Conservation (phyloP, 2,113 vertebrate genomes). For the Misgurnus mizolepis region DNA sequence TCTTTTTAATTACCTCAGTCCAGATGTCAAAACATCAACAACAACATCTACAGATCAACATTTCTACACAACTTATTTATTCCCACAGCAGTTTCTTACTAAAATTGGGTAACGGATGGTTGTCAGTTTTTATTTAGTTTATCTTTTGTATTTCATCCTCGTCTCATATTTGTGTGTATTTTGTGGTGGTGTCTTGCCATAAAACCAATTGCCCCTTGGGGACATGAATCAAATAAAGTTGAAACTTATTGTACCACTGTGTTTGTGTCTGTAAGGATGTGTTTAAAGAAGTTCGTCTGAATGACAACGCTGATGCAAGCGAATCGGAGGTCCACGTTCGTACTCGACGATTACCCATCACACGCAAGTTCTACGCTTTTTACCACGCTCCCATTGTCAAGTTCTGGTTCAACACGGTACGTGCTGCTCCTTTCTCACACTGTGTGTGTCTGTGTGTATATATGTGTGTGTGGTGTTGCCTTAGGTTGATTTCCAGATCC, state of each 20-base stretch:
- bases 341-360: slow-evolving; percentile 90
- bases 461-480: slow-evolving; percentile 37
- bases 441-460: slow-evolving; percentile 19
- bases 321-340: slow-evolving; percentile 87
- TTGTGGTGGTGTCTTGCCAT: too few relatives aligned
- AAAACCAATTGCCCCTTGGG: too few relatives aligned
- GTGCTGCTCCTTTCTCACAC: slow-evolving; percentile 33
- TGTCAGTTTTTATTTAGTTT: too few relatives aligned
- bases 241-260: background rate
- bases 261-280: slow-evolving; percentile 81
- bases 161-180: too few relatives aligned
- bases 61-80: too few relatives aligned
- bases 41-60: too few relatives aligned
- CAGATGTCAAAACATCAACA: too few relatives aligned
- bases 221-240: too few relatives aligned
- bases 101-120: too few relatives aligned
- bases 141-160: too few relatives aligned
- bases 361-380: slow-evolving; percentile 95
- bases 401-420: slow-evolving; percentile 98
- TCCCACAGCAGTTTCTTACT: too few relatives aligned
- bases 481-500: slow-evolving; percentile 64
- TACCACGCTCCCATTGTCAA: slow-evolving; percentile 98
- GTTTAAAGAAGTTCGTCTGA: slow-evolving; percentile 88
- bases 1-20: too few relatives aligned
- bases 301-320: slow-evolving; percentile 76